Conservation (phyloP, 1,140 invertebrate species). For the Akabosia matsudoensis region DNA sequence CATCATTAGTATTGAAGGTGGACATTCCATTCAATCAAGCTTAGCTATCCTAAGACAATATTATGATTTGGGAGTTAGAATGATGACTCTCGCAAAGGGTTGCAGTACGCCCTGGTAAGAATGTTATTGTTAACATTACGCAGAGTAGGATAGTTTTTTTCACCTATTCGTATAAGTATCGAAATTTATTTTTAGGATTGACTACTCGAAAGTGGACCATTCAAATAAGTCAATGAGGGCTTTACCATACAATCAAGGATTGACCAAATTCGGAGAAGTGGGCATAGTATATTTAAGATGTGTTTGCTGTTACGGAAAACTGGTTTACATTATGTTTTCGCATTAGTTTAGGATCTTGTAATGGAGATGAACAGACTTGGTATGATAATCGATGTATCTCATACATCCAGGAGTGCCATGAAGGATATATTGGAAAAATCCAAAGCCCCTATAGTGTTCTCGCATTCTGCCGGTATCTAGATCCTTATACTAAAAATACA, state of each 20-base stretch:
- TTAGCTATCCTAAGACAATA: slow-evolving; percentile 53
- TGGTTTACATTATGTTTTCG: too few species aligned
- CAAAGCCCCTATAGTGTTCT: slow-evolving; percentile 57
- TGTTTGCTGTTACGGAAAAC: too few species aligned
- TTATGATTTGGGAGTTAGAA: slow-evolving; percentile 55
- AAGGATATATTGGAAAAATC: slow-evolving; percentile 51
- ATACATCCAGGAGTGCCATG: slow-evolving; percentile 55
- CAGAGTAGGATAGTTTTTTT: not conserved
- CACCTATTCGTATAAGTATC: not conserved
- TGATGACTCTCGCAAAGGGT: slow-evolving; percentile 56
- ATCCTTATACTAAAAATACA: slow-evolving; percentile 4
- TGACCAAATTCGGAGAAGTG: slow-evolving; percentile 51
- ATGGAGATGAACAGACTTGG: slow-evolving; percentile 49
- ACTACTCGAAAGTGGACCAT: slow-evolving; percentile 48
- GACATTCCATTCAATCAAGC: slow-evolving; percentile 56
- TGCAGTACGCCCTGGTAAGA: slow-evolving; percentile 57
- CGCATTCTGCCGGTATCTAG: slow-evolving; percentile 52
- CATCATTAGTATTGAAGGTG: slow-evolving; percentile 56
- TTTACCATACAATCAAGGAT: slow-evolving; percentile 47
- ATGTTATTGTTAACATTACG: not conserved
- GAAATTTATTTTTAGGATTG: slow-evolving; percentile 45
- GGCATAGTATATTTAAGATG: slow-evolving; percentile 24
- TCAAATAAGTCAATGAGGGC: slow-evolving; percentile 35
- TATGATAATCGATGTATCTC: slow-evolving; percentile 58
- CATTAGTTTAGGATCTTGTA: slow-evolving; percentile 45